These are phyloP conservation scores for Heliothis subflexa DNA, from an alignment of 1,140 invertebrate genomes.

Conservation along the genomic window DNA sequence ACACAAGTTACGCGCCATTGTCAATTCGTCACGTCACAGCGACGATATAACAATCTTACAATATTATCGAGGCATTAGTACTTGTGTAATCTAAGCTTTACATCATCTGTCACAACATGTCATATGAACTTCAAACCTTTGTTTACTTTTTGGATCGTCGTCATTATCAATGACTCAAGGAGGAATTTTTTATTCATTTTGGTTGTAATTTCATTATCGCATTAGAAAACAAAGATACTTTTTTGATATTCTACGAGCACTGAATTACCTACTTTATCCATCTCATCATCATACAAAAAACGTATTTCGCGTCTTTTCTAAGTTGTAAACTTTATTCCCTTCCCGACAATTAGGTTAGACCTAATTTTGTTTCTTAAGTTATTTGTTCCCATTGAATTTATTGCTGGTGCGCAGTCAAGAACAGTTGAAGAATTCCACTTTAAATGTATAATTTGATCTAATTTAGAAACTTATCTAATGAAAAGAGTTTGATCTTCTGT, in stretches of 20 bases:
- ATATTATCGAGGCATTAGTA: background rate
- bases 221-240: background rate
- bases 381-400: constrained; percentile 76
- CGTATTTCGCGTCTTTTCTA: constrained; percentile 55
- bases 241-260: too few relatives aligned
- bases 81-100: background rate
- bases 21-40: too few relatives aligned
- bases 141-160: too few relatives aligned
- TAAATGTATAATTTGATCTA: constrained; percentile 67
- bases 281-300: constrained; percentile 53
- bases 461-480: constrained; percentile 67
- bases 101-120: too few relatives aligned
- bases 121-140: too few relatives aligned
- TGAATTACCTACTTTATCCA: background rate
- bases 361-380: constrained; percentile 71
- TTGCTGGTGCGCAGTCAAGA: constrained; percentile 58
- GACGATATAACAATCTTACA: too few relatives aligned
- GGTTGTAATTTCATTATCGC: background rate
- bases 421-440: constrained; percentile 66
- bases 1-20: too few relatives aligned
- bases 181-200: background rate
- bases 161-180: background rate
- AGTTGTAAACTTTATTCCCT: constrained; percentile 62
- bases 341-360: constrained; percentile 63
- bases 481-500: constrained; percentile 52